These are phyloP conservation scores for Proales similis DNA, from an alignment of 1,140 invertebrate genomes.

Conservation along the genomic window DNA sequence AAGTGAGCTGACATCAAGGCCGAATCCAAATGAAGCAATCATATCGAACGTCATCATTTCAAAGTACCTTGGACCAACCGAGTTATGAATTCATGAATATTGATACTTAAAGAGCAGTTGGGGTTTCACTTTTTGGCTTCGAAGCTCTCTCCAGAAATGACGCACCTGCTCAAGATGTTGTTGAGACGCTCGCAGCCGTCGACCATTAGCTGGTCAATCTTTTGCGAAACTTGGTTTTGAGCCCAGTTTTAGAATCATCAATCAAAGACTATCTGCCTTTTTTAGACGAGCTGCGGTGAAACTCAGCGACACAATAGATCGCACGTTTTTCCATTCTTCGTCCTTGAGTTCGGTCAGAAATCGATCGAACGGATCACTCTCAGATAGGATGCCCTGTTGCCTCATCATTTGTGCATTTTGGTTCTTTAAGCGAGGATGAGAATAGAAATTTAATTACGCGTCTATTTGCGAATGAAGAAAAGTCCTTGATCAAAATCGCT, in stretches of 20 bases:
- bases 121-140: too few species aligned
- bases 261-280: too few species aligned
- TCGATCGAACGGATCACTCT: not conserved
- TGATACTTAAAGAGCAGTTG: too few species aligned
- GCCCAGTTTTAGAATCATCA: not conserved
- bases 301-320: not conserved
- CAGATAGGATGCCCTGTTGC: not conserved
- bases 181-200: not conserved
- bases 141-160: not conserved
- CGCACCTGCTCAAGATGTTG: not conserved
- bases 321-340: not conserved
- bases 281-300: not conserved
- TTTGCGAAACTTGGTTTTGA: not conserved
- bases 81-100: too few species aligned
- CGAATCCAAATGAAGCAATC: constrained; percentile 33
- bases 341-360: not conserved
- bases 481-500: not conserved
- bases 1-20: constrained; percentile 40
- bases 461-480: not conserved
- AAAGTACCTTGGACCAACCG: not conserved
- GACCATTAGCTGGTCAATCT: not conserved
- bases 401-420: not conserved
- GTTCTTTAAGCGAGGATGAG: not conserved
- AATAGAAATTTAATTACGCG: too few species aligned
- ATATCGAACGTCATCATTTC: not conserved